Percentiles rank a stretch among this genome's conserved stretches.
phyloP scores from a whole-genome alignment of 1,140 invertebrate species.

The Zaprionus camerounensis region DNA sequence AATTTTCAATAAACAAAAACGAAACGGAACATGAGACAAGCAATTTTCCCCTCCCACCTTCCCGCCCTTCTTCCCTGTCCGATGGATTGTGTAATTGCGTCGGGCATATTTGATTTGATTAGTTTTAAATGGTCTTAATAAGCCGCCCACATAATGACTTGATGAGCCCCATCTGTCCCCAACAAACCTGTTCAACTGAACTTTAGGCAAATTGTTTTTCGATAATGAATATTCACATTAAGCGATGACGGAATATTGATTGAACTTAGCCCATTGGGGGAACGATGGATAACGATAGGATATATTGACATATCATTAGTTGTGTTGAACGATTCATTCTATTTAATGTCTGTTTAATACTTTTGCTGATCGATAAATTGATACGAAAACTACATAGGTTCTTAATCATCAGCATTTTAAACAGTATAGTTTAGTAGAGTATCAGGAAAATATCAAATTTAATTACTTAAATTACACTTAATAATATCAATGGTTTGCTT shows the following conservation, averaged over 20 bases:
- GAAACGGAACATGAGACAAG: background rate
- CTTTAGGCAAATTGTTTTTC: constrained; percentile 63
- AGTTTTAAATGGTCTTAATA: constrained; percentile 78
- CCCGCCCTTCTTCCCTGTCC: background rate
- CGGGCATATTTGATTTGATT: constrained; percentile 78
- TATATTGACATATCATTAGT: background rate
- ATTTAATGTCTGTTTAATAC: constrained; percentile 1
- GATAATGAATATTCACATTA: constrained; percentile 77
- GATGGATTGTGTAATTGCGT: constrained; percentile 25
- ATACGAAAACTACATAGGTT: background rate
- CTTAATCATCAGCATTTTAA: background rate
- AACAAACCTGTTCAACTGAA: background rate
- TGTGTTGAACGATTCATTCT: background rate
- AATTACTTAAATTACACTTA: no score
- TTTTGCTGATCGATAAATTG: background rate
- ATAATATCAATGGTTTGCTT: no score
- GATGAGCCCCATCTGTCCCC: constrained; percentile 47
- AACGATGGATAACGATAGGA: background rate
- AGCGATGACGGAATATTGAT: constrained; percentile 42
- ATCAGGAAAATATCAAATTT: no score
- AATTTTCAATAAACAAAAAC: constrained; percentile 71
- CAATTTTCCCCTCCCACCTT: constrained; percentile 25
- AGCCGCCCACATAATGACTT: constrained; percentile 73
- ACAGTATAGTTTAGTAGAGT: no score
- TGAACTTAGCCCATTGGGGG: background rate